These are phyloP conservation scores for Aleadryas rufinucha DNA, from an alignment of 2,113 vertebrate genomes.

Conservation along the genomic window DNA sequence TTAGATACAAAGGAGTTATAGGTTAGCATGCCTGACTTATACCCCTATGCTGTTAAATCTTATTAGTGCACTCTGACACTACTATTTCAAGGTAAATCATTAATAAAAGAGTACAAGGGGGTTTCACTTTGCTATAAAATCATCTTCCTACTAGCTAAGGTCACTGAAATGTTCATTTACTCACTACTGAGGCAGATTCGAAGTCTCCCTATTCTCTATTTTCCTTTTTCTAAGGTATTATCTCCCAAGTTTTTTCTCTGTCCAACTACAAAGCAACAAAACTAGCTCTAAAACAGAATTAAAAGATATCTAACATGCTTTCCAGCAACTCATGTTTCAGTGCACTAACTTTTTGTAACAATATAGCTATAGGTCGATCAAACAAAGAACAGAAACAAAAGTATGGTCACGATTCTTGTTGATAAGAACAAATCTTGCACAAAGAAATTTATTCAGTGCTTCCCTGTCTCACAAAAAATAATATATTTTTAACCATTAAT, in stretches of 20 bases:
- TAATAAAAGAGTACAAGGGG: background rate
- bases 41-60: background rate
- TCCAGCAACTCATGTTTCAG: background rate
- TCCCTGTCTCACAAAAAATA: background rate
- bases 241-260: background rate
- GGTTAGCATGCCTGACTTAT: background rate
- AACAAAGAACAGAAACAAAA: background rate
- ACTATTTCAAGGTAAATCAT: slow-evolving; percentile 24
- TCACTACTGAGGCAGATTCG: background rate
- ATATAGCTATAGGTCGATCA: background rate
- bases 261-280: background rate
- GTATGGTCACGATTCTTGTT: background rate
- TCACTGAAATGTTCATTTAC: slow-evolving; percentile 26
- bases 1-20: background rate
- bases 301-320: background rate
- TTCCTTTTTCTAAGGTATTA: slow-evolving; percentile 19
- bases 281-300: background rate
- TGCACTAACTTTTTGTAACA: background rate
- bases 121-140: slow-evolving; percentile 41
- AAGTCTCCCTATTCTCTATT: background rate
- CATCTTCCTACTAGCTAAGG: background rate
- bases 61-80: slow-evolving; percentile 11
- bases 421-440: background rate
- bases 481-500: background rate
- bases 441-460: background rate